Conservation (phyloP, 1,140 invertebrate genomes). For the Andrena cerasifolii region DNA sequence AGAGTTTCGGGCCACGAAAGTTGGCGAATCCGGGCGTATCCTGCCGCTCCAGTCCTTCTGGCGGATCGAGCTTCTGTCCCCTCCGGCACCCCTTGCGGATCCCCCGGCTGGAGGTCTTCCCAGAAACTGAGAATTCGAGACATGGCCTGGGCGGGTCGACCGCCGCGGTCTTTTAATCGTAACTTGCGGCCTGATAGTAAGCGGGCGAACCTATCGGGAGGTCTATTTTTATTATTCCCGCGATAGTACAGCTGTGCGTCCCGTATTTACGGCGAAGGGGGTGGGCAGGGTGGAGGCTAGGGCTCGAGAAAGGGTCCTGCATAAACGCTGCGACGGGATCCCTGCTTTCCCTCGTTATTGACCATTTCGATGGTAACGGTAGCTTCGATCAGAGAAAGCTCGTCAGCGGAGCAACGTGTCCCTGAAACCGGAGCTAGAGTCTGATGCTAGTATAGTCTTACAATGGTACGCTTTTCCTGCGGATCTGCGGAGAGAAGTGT, state of each 20-base stretch:
- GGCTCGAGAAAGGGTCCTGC: slow-evolving; percentile 19
- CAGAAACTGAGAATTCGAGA: slow-evolving; percentile 67
- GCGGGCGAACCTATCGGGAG: slow-evolving; percentile 61
- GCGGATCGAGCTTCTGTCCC: neutral
- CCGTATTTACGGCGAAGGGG: slow-evolving; percentile 34
- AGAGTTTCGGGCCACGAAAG: slow-evolving; percentile 20
- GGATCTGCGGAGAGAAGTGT: too few species aligned
- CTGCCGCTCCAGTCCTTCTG: slow-evolving; percentile 11
- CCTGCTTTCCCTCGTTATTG: slow-evolving; percentile 17
- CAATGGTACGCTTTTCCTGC: neutral
- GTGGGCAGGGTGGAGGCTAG: neutral
- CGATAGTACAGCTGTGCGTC: slow-evolving; percentile 47
- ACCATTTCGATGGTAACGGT: slow-evolving; percentile 37
- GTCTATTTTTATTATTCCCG: slow-evolving; percentile 68
- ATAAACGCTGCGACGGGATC: neutral
- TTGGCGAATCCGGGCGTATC: too few species aligned
- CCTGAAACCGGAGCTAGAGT: neutral
- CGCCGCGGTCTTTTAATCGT: slow-evolving; percentile 73
- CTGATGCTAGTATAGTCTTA: neutral
- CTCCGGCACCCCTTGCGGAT: slow-evolving; percentile 2
- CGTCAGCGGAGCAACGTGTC: slow-evolving; percentile 10
- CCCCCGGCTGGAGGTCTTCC: slow-evolving; percentile 14
- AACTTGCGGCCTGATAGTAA: slow-evolving; percentile 70
- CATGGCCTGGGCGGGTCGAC: slow-evolving; percentile 73
- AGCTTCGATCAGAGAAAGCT: slow-evolving; percentile 20